Evolutionary conservation across 2,113 vertebrate species (phyloP).

Genomic region (Thomomys bottae): DNA sequence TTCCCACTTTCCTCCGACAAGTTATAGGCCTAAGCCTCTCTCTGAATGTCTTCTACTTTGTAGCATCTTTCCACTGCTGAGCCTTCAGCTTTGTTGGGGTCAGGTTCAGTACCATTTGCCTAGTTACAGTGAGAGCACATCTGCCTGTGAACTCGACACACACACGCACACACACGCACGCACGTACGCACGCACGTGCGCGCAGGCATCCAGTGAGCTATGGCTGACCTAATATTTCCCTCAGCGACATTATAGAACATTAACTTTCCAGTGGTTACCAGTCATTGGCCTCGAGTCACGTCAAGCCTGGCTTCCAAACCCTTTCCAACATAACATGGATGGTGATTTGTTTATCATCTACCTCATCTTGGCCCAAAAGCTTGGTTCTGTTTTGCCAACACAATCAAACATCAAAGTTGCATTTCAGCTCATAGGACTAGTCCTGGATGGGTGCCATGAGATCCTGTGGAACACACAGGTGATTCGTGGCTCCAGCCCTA

Average conservation of each 20-base stretch:
- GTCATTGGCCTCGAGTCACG: neutral
- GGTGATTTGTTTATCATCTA: neutral
- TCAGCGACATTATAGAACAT: neutral
- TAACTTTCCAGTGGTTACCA: neutral
- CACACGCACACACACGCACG: too few relatives aligned
- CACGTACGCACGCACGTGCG: neutral
- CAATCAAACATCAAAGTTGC: neutral
- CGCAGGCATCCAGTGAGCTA: neutral
- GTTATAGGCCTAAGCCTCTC: neutral
- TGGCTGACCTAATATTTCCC: neutral
- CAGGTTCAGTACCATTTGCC: neutral
- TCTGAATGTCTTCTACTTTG: neutral
- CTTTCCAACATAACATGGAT: neutral
- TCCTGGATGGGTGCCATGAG: neutral
- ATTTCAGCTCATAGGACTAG: neutral
- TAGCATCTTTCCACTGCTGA: neutral
- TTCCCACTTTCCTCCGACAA: neutral
- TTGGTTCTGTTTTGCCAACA: constrained; percentile 6
- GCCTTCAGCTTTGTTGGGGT: neutral
- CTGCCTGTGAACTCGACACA: neutral
- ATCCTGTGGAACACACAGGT: neutral
- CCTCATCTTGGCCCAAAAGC: constrained; percentile 15
- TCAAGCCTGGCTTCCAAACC: constrained; percentile 15
- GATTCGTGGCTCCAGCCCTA: neutral
- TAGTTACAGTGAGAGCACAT: neutral